phyloP scores from a whole-genome alignment of 2,888 invertebrate species.

The Phania funesta region DNA sequence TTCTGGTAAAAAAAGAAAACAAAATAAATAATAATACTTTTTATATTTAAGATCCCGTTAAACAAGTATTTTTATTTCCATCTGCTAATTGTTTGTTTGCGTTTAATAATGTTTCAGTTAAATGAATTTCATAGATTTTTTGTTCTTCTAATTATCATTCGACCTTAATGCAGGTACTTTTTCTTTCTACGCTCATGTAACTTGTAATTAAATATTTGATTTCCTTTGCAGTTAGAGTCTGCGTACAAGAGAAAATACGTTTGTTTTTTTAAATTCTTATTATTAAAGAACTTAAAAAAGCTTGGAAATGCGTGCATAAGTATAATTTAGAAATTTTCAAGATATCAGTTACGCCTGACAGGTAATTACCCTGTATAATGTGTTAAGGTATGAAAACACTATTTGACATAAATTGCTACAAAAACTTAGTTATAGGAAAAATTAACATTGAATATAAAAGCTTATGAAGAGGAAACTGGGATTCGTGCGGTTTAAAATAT shows the following conservation, averaged over 20 bases:
- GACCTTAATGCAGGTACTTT: neutral
- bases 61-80: too few species aligned
- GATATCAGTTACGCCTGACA: neutral
- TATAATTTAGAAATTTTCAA: neutral
- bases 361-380: neutral
- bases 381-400: neutral
- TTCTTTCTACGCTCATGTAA: slow-evolving; percentile 5
- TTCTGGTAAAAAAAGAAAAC: neutral
- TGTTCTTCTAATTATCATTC: neutral
- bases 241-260: neutral
- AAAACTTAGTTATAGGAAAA: neutral
- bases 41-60: neutral
- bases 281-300: neutral
- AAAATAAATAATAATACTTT: too few species aligned
- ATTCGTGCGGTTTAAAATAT: too few species aligned
- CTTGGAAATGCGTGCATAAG: slow-evolving; percentile 11
- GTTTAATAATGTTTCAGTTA: neutral
- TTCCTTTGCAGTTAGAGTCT: slow-evolving; percentile 27
- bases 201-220: slow-evolving; percentile 26
- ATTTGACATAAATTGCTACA: neutral
- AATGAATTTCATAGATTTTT: neutral
- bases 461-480: too few species aligned
- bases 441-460: too few species aligned
- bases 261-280: slow-evolving; percentile 3
- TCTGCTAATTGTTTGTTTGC: neutral